A percentile compares a stretch with the other conserved stretches of the same genome.
Evolutionary conservation across 2,888 invertebrate genomes (phyloP).

Genomic region (Podabrus alpinus): DNA sequence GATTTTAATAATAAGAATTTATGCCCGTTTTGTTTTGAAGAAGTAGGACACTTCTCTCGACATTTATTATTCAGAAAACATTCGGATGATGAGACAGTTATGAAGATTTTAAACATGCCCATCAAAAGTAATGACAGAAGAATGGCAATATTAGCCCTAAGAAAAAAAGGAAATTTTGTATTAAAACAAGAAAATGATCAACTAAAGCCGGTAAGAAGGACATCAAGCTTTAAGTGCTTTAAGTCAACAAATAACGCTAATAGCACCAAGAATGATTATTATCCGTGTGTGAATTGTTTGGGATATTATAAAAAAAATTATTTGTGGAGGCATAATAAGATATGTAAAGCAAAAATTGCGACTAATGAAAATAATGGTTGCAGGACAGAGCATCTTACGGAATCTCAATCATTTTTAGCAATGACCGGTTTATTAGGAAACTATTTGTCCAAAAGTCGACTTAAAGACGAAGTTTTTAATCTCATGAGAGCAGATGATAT

Average conservation of each 20-base stretch:
- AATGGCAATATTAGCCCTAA: neutral
- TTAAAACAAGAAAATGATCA: neutral
- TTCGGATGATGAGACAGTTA: slow-evolving; percentile 4
- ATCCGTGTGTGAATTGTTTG: slow-evolving; percentile 6
- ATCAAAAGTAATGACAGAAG: slow-evolving; percentile 3
- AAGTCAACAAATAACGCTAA: neutral
- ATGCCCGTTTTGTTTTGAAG: slow-evolving; percentile 15
- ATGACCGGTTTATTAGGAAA: no score
- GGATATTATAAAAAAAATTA: slow-evolving; percentile 18
- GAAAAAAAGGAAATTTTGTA: slow-evolving; percentile 15
- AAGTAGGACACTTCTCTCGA: slow-evolving; percentile 10
- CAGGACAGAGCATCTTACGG: no score
- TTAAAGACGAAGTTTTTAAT: no score
- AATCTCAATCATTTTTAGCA: no score
- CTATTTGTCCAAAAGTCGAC: no score
- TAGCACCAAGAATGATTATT: no score
- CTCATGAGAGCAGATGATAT: no score
- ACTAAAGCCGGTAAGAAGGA: slow-evolving; percentile 1
- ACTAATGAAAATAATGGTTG: neutral
- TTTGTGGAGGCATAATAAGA: slow-evolving; percentile 17
- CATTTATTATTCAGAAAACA: slow-evolving; percentile 10
- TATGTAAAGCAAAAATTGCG: neutral
- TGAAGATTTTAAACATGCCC: slow-evolving; percentile 3
- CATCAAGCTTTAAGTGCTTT: neutral
- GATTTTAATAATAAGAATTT: neutral